A percentile compares a stretch with the other conserved stretches of the same genome.
These are phyloP conservation scores for Sebastolobus altivelis DNA, from an alignment of 2,797 vertebrate genomes.

Conservation along the genomic window DNA sequence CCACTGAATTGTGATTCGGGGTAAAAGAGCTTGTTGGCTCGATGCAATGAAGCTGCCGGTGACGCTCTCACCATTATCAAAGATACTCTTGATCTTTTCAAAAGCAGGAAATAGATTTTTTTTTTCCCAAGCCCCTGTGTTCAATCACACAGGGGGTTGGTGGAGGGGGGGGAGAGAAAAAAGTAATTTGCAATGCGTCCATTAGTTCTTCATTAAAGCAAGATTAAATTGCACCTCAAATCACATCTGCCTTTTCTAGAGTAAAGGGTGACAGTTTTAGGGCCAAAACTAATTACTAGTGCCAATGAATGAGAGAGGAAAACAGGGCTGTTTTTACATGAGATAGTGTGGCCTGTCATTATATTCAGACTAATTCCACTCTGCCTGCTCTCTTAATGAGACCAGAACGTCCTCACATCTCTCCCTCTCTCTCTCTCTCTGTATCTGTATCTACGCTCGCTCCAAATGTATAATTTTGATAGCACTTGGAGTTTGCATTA, in stretches of 20 bases:
- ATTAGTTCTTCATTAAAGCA: constrained; percentile 99
- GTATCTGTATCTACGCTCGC: constrained; percentile 80
- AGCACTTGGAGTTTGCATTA: constrained; percentile 98
- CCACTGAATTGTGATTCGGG: constrained; percentile 97
- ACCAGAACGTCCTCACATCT: constrained; percentile 96
- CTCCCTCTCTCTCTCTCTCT: constrained; percentile 86
- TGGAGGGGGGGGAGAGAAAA: constrained; percentile 39
- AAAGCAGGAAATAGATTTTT: constrained; percentile 99
- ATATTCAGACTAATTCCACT: constrained; percentile 99
- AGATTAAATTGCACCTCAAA: constrained; percentile 99
- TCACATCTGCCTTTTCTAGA: constrained; percentile 99
- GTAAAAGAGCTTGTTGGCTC: constrained; percentile 99
- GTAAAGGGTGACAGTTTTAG: constrained; percentile 99
- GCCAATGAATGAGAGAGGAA: constrained; percentile 99
- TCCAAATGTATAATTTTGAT: constrained; percentile 99
- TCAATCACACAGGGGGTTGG: constrained; percentile 85
- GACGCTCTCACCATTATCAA: constrained; percentile 99
- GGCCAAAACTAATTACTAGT: constrained; percentile 99
- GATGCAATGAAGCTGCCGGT: constrained; percentile 93
- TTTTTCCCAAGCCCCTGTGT: constrained; percentile 79
- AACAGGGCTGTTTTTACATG: constrained; percentile 99
- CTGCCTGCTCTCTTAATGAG: constrained; percentile 99
- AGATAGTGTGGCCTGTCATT: constrained; percentile 99
- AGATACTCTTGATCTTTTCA: constrained; percentile 99
- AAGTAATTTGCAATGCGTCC: constrained; percentile 99